These are phyloP conservation scores for Pristis pectinata DNA, from an alignment of 2,797 vertebrate species.

Conservation along the genomic window DNA sequence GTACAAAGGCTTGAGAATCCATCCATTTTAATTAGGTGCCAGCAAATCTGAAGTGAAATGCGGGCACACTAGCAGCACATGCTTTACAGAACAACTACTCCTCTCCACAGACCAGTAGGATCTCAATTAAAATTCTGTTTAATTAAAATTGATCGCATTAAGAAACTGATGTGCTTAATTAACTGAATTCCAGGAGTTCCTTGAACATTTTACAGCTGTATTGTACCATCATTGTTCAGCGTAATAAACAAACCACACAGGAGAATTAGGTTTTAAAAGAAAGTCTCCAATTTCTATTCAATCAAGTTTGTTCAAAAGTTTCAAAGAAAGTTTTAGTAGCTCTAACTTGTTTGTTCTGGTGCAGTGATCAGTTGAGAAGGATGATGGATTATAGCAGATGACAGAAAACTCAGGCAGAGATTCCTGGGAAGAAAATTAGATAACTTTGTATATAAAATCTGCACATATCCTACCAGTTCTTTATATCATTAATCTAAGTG, in stretches of 20 bases:
- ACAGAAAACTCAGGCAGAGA: neutral
- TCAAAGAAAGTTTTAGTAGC: neutral
- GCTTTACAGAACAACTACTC: conserved; percentile 76
- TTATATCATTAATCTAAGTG: neutral
- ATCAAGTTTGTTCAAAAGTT: neutral
- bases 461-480: neutral
- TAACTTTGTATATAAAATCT: neutral
- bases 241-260: neutral
- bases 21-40: conserved; percentile 98
- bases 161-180: conserved; percentile 98
- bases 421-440: neutral
- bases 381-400: neutral
- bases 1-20: conserved; percentile 97
- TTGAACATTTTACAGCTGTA: conserved; percentile 73
- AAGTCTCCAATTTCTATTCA: neutral
- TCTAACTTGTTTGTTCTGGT: neutral
- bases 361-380: neutral
- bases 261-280: neutral
- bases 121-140: conserved; percentile 95
- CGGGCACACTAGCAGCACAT: conserved; percentile 60
- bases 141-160: conserved; percentile 99
- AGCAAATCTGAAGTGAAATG: conserved; percentile 89
- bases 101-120: conserved; percentile 76
- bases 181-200: conserved; percentile 83
- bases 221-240: conserved; percentile 55